These are phyloP conservation scores for Scartelaos histophorus DNA, from an alignment of 2,113 vertebrate genomes.

Conservation along the genomic window DNA sequence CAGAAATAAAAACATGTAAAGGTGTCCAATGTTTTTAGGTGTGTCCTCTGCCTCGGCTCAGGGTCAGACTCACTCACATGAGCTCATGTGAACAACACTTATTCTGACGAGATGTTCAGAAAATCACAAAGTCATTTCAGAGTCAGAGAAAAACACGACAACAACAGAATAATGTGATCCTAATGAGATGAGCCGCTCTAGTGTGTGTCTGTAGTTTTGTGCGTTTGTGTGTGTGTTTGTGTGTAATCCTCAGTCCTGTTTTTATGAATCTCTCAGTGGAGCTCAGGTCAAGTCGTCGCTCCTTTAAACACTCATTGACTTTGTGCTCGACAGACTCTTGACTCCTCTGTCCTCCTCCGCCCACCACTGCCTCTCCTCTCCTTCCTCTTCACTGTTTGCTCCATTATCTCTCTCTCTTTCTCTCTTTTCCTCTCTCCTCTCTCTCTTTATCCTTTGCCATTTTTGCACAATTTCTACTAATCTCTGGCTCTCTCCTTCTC, in stretches of 20 bases:
- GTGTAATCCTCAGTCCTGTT: not conserved
- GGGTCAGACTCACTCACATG: too few species aligned
- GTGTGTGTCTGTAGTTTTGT: not conserved
- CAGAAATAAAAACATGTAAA: too few species aligned
- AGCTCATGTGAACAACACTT: too few species aligned
- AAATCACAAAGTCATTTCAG: too few species aligned
- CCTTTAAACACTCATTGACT: conserved; percentile 46
- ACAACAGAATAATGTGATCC: not conserved
- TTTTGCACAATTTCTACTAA: too few species aligned
- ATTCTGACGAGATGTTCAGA: too few species aligned
- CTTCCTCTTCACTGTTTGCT: not conserved
- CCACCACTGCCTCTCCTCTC: conserved; percentile 17
- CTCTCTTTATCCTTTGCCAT: too few species aligned
- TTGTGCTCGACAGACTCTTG: conserved; percentile 46
- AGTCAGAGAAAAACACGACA: too few species aligned
- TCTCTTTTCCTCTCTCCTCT: not conserved
- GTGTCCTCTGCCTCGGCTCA: too few species aligned
- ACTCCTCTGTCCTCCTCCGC: conserved; percentile 18
- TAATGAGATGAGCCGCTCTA: not conserved
- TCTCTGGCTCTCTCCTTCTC: too few species aligned
- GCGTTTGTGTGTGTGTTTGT: not conserved
- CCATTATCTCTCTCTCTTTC: not conserved
- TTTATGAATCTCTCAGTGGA: conserved; percentile 25
- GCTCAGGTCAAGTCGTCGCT: conserved; percentile 22
- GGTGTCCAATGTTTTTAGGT: too few species aligned